Evolutionary conservation across 1,140 invertebrate species (phyloP).

Genomic region (Lordiphosa mommai): DNA sequence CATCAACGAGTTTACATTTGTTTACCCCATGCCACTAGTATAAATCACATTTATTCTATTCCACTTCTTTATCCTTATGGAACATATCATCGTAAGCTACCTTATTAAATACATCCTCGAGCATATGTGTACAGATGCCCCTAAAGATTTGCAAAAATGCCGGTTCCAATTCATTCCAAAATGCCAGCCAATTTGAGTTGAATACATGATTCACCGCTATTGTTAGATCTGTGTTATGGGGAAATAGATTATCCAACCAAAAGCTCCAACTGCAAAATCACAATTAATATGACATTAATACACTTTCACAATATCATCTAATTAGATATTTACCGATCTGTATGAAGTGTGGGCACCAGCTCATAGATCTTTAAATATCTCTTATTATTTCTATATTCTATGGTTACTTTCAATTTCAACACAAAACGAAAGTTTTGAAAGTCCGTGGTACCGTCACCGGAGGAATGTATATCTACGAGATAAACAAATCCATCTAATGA

Average conservation of each 20-base stretch:
- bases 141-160: slow-evolving; percentile 11
- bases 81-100: not conserved
- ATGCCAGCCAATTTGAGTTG: slow-evolving; percentile 27
- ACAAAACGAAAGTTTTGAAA: slow-evolving; percentile 30
- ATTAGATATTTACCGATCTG: slow-evolving; percentile 12
- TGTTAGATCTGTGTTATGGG: slow-evolving; percentile 25
- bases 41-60: not conserved
- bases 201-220: slow-evolving; percentile 26
- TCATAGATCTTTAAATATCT: slow-evolving; percentile 35
- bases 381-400: slow-evolving; percentile 32
- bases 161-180: slow-evolving; percentile 34
- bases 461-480: slow-evolving; percentile 5
- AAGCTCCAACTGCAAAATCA: slow-evolving; percentile 18
- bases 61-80: not conserved
- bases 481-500: not conserved
- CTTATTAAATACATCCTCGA: not conserved
- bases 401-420: slow-evolving; percentile 24
- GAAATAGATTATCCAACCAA: slow-evolving; percentile 25
- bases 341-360: slow-evolving; percentile 8
- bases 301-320: not conserved
- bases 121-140: slow-evolving; percentile 5
- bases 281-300: not conserved
- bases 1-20: too few relatives aligned
- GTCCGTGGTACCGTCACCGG: slow-evolving; percentile 14
- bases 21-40: too few relatives aligned